Evolutionary conservation across 2,888 invertebrate species (phyloP), one percentile per base, ranked within the genome.

Genomic region (Girardia tigrina): DNA sequence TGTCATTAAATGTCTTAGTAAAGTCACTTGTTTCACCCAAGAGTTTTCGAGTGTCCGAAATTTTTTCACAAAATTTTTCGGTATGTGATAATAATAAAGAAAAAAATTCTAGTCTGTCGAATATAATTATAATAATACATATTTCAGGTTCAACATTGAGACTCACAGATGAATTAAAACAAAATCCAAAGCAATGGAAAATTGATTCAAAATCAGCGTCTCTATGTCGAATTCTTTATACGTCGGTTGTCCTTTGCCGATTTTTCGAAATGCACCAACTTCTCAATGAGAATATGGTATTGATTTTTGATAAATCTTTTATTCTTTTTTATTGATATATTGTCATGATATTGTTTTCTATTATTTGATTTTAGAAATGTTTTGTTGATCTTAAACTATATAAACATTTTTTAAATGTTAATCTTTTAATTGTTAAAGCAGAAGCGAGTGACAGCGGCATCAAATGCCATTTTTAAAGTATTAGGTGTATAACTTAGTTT

Each of bases 181-280:
- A 56, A 56, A 56, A 56, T 56, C 56, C 56, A n/a, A 16, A 4
- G 23, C 56, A 56, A 56, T 56, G 56, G 56, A 56, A 56, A 56
- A 23, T 56, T 56, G n/a, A 56, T 56, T 4, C n/a, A 6, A 56
- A 56, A n/a, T 56, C 56, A 16, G 56, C 56, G 23, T 8, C 56
- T 6, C n/a, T 56, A 23, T 56, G 56, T 56, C 4, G 56, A 56
- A 56, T 56, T 20, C n/a, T 56, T 2, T 56, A 56, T 56, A 56
- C 56, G 23, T 56, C 56, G 4, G 56, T 56, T 56, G 56, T 56
- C 6, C n/a, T 56, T 12, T 56, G 56, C n/a, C n/a, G 56, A 16
- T 56, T n/a, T 16, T 56, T 56, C n/a, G 56, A 56, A 56, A 56
- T 56, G 56, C 4, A 56, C 23, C 56, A 56, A 56, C 23, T 56